Base-by-base conservation (phyloP, 2,113 vertebrate genomes). In the Candoia aspera region DNA sequence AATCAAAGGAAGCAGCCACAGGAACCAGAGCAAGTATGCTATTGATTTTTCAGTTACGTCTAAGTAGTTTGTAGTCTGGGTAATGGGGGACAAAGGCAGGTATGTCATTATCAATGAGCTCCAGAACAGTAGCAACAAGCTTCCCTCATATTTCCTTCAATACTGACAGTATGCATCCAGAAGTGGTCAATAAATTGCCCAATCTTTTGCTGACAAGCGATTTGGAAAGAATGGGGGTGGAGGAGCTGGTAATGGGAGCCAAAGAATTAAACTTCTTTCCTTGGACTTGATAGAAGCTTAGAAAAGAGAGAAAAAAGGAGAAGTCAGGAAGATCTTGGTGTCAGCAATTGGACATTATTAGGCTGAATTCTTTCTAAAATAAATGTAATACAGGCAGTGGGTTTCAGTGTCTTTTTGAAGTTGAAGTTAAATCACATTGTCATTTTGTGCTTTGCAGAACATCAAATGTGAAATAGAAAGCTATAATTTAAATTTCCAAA, bases 31-130 rank as follows among this genome's bases (percentile, higher is more conserved):
- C 97, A 97, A 98, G 98, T 97, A 98, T 97, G 96, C 96, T 99
- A 99, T 99, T 99, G 99, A 99, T 99, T 99, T 99, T 99, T 98
- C 99, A 98, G 98, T 99, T 99, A 99, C 98, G 97, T 97, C 98
- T 99, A 99, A 99, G 98, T 99, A 99, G 98, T 99, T 98, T 99
- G 98, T 98, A 98, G 98, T 98, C 98, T 98, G 98, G 98, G 98
- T 99, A 99, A 99, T 98, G 97, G 98, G 98, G 98, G 98, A 98
- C 97, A 98, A 97, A 97, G 98, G 98, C 98, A 99, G 98, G 98
- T 99, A 99, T 98, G 98, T 99, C 99, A 99, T 99, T 99, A 99
- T 99, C 99, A 99, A 99, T 99, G 99, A 99, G 98, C 96, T 98
- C 97, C 96, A 97, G 98, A 98, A 98, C 97, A 97, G 96, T 97